Evolutionary conservation across 2,797 vertebrate species (phyloP), one percentile per base, ranked within the genome.

Genomic region (Luscinia luscinia): DNA sequence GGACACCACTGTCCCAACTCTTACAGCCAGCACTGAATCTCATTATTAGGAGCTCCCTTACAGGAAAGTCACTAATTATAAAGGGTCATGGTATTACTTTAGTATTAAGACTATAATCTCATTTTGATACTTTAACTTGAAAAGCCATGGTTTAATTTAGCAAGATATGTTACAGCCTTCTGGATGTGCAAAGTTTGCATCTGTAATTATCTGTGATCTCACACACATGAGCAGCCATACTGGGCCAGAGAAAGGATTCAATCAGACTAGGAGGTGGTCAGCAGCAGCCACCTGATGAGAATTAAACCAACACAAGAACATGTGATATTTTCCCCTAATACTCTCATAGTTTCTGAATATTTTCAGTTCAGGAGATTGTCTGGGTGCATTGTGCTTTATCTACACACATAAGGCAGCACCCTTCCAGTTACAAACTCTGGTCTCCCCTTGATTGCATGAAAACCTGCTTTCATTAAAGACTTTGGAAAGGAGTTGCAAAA

Each of bases 51-150:
- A 70, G 11, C 17, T 52, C 46, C 19, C 7, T 45, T 43, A 49
- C 0, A 46, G 32, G 16, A 88, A 61, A 32, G 51, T n/a, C 63
- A 84, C 84, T 88, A 92, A 94, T 93, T 85, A 90, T 34, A 86
- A 80, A 91, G 15, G 21, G 6, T 10, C 32, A 87, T 40, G 43
- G 34, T 89, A 76, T 63, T 85, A 15, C 43, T 89, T 93, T 30
- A 43, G 51, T 78, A 84, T 59, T 95, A 87, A 88, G 70, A 80
- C 34, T 86, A 87, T 66, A 93, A 84, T 85, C 41, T 73, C 88
- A 75, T 78, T 94, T 80, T 79, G 45, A 55, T 74, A 59, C 19
- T 55, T 43, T 18, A 30, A 54, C 27, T 74, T 6, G 88, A 75
- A 78, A 49, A 3, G 8, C 8, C 5, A 6, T 9, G 0, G 58